A percentile compares a stretch with the other conserved stretches of the same genome.
Evolutionary conservation across 2,797 vertebrate species (phyloP).

Genomic region (Alcedo quadribrachys): DNA sequence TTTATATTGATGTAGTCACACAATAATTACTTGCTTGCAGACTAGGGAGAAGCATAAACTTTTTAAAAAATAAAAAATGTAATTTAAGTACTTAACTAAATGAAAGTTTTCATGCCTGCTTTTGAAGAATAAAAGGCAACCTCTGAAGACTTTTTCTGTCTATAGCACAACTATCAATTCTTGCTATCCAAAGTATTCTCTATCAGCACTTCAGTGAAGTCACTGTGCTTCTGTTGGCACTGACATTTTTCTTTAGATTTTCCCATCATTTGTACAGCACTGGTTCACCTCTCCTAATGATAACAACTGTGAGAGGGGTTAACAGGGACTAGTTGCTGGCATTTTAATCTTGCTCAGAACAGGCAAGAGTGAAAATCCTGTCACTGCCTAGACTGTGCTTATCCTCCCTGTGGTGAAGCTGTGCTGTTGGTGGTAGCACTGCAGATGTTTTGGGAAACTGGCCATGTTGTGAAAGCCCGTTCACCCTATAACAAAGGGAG

Average conservation of each 20-base stretch:
- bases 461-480: slow-evolving; percentile 6
- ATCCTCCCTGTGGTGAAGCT: slow-evolving; percentile 13
- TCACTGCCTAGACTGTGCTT: background rate
- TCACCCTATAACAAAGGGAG: slow-evolving; percentile 64
- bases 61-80: slow-evolving; percentile 54
- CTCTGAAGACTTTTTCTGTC: slow-evolving; percentile 57
- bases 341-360: slow-evolving; percentile 54
- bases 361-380: slow-evolving; percentile 34
- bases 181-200: slow-evolving; percentile 65
- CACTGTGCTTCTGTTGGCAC: slow-evolving; percentile 50
- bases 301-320: slow-evolving; percentile 47
- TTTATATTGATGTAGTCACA: slow-evolving; percentile 33
- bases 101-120: slow-evolving; percentile 47
- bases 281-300: slow-evolving; percentile 55
- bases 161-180: slow-evolving; percentile 52
- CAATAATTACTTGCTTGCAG: background rate
- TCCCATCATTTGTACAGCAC: slow-evolving; percentile 34
- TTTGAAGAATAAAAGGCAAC: slow-evolving; percentile 56
- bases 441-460: background rate
- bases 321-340: slow-evolving; percentile 41
- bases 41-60: slow-evolving; percentile 38
- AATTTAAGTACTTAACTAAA: slow-evolving; percentile 58
- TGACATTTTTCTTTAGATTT: slow-evolving; percentile 62
- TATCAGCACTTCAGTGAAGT: slow-evolving; percentile 74
- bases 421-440: background rate